phyloP scores from a whole-genome alignment of 2,888 invertebrate species.

The Hemithea aestivaria region DNA sequence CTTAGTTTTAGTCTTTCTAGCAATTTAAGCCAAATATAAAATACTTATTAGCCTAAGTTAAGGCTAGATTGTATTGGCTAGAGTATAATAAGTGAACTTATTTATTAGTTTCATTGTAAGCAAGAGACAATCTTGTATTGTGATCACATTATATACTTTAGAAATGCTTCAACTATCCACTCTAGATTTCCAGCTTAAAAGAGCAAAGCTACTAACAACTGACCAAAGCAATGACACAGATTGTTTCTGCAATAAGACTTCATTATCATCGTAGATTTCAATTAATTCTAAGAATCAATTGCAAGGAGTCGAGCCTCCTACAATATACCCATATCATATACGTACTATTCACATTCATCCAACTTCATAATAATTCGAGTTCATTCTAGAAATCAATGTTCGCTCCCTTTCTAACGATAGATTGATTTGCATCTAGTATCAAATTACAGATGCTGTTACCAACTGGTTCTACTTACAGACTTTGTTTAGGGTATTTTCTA shows the following conservation, averaged over 20 bases:
- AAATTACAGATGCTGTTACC: constrained; percentile 2
- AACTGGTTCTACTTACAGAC: not conserved
- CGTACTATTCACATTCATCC: not conserved
- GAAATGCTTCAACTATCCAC: too few relatives aligned
- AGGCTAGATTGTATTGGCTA: too few relatives aligned
- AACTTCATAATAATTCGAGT: constrained; percentile 1
- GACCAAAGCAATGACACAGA: not conserved
- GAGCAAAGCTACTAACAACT: too few relatives aligned
- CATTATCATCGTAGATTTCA: constrained; percentile 3
- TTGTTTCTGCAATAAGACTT: constrained; percentile 2
- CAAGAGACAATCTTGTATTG: too few relatives aligned
- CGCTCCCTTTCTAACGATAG: constrained; percentile 7
- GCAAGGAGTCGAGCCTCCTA: constrained; percentile 9
- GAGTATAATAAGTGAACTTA: too few relatives aligned
- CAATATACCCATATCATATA: too few relatives aligned
- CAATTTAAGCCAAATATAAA: too few relatives aligned
- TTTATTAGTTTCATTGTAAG: too few relatives aligned
- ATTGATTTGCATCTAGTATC: constrained; percentile 17
- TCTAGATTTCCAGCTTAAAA: too few relatives aligned
- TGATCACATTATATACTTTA: too few relatives aligned
- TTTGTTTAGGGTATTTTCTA: not conserved
- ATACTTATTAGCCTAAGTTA: too few relatives aligned
- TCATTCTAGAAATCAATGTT: constrained; percentile 7
- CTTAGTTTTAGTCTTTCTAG: too few relatives aligned
- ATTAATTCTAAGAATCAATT: constrained; percentile 12